phyloP scores from a whole-genome alignment of 2,888 invertebrate genomes.

The Agrilus cyanescens region DNA sequence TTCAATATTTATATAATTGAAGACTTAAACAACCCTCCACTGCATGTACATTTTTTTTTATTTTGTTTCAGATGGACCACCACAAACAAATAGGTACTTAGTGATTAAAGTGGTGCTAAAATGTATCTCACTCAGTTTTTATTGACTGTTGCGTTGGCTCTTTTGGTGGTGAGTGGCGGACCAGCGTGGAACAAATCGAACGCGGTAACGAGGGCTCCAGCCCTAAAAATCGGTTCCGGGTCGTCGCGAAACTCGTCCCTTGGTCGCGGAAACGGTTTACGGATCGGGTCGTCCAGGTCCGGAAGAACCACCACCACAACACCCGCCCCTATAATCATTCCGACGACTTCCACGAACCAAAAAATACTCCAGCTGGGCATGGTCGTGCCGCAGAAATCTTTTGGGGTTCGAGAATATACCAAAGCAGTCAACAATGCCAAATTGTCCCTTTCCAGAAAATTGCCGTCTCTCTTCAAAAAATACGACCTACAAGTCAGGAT shows the following conservation, averaged over 20 bases:
- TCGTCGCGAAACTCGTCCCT: conserved; percentile 24
- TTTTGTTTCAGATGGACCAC: too few species aligned
- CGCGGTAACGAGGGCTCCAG: conserved; percentile 30
- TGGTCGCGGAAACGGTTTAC: conserved; percentile 30
- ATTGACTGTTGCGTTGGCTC: conserved; percentile 29
- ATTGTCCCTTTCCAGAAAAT: conserved; percentile 51
- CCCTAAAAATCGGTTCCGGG: conserved; percentile 29
- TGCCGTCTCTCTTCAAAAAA: conserved; percentile 51
- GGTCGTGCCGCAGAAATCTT: conserved; percentile 65
- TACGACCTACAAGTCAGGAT: conserved; percentile 58
- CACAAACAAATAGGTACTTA: not conserved
- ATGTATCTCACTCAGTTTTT: conserved; percentile 30
- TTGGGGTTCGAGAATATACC: conserved; percentile 60
- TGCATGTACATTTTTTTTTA: too few species aligned
- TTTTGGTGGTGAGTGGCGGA: conserved; percentile 32
- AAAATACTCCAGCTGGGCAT: conserved; percentile 50
- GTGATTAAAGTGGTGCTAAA: conserved; percentile 15
- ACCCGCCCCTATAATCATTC: conserved; percentile 23
- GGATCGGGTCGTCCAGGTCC: conserved; percentile 28
- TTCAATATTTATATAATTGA: too few species aligned
- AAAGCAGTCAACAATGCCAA: conserved; percentile 59
- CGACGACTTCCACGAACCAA: conserved; percentile 16
- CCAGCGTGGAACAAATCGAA: conserved; percentile 32
- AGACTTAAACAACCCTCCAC: too few species aligned
- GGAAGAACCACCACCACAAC: conserved; percentile 15